Evolutionary conservation across 1,140 invertebrate species (phyloP).

Genomic region (Drosophila prosaltans): DNA sequence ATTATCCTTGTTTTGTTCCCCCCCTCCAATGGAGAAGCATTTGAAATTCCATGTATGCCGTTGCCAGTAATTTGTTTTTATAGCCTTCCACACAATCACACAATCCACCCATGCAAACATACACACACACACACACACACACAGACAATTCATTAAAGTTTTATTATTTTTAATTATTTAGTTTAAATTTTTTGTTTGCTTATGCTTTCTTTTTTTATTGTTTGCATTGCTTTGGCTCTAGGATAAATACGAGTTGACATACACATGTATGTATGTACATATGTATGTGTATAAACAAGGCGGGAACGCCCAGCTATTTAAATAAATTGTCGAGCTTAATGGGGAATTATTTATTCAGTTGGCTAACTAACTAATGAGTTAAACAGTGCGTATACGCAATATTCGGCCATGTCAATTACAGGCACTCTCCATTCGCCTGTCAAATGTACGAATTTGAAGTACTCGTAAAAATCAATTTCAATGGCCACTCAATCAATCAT

Average conservation of each 20-base stretch:
- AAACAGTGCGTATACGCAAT: constrained; percentile 60
- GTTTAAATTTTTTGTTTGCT: constrained; percentile 25
- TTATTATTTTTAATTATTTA: constrained; percentile 69
- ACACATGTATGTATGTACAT: constrained; percentile 8
- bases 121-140: constrained; percentile 12
- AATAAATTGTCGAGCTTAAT: constrained; percentile 1
- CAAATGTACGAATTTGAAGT: constrained; percentile 69
- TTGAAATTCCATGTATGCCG: constrained; percentile 48
- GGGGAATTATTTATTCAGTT: constrained; percentile 25
- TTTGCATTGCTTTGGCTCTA: neutral
- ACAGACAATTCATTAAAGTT: constrained; percentile 48
- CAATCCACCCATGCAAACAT: neutral
- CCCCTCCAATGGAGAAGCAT: constrained; percentile 19
- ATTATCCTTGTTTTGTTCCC: neutral
- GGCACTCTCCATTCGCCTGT: constrained; percentile 24
- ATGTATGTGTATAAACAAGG: constrained; percentile 48
- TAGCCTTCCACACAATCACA: constrained; percentile 29
- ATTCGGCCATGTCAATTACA: constrained; percentile 65
- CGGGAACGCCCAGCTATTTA: neutral
- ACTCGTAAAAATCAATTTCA: constrained; percentile 46
- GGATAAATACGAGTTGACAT: too few species aligned
- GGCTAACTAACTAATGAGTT: constrained; percentile 37
- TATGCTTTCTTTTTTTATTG: constrained; percentile 17
- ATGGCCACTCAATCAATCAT: constrained; percentile 76
- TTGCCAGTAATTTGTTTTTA: constrained; percentile 50